Base-by-base conservation (phyloP, 2,888 invertebrate genomes). In the Stenodema calcarata region DNA sequence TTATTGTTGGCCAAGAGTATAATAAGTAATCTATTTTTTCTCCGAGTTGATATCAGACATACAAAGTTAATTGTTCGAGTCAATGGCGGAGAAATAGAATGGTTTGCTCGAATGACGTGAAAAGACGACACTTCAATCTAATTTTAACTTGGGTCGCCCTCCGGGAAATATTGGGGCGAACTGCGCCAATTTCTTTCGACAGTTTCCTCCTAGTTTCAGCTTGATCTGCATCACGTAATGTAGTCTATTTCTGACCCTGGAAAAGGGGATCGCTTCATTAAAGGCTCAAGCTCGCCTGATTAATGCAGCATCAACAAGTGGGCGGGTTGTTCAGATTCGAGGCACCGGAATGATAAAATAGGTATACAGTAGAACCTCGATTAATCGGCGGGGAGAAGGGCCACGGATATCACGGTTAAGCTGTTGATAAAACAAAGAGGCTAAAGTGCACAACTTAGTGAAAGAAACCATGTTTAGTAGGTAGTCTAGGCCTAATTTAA, bases 111-210 rank as follows among this genome's bases (percentile, higher is more conserved):
- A 18, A 11, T 23, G 62, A 62, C 23, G 62, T 62, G 62, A 23
- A 23, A 23, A 0, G 62, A 23, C 62, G 7, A 62, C 62, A 6
- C 28, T 69, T 4, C 69, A 30, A 35, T 9, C 41, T 73, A 73
- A 16, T 73, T 73, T 73, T 73, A 73, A 35, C 73, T 73, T 35
- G 7, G 18, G 73, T 35, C 35, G 30, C 18, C 27, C 18, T 11
- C 7, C 3, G 23, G 11, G 18, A 27, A 62, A 62, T 62, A 62
- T 62, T 23, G 62, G 23, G 73, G 73, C 41, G 73, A 73, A 30
- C 35, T 18, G 35, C 30, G 73, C 73, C 73, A 41, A 73, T 73
- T 73, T 73, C 73, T 73, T 73, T 73, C 16, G 73, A 73, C 73
- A 73, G 73, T 35, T 73, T 35, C 62, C 62, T 27, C 18, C 35